Conservation (phyloP, 1,140 invertebrate genomes). For the Triops cancriformis region DNA sequence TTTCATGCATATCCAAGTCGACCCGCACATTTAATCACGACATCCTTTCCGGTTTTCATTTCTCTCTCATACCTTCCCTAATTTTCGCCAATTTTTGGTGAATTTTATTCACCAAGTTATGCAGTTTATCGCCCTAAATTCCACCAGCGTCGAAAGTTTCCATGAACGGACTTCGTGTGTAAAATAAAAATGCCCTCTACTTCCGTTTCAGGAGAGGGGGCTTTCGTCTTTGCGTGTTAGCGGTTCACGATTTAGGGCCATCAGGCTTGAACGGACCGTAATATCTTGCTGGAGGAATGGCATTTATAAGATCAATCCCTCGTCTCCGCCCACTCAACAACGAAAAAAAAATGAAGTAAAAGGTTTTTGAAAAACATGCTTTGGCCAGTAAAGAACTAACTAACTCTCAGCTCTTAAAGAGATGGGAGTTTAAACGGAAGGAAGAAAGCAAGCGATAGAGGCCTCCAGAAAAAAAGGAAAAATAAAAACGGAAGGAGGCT, state of each 20-base stretch:
- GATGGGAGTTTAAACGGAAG: not conserved
- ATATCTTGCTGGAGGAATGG: not conserved
- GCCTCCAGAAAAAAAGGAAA: not conserved
- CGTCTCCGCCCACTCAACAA: not conserved
- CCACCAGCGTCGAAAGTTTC: too few relatives aligned
- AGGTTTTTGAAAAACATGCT: too few relatives aligned
- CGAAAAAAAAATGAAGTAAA: not conserved
- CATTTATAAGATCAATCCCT: not conserved
- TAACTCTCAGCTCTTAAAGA: not conserved
- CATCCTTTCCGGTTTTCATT: not conserved
- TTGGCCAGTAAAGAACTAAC: not conserved
- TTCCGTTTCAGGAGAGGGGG: not conserved
- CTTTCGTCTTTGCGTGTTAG: not conserved
- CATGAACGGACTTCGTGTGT: too few relatives aligned
- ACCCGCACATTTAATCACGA: not conserved
- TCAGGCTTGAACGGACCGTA: not conserved
- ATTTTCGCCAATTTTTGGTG: too few relatives aligned
- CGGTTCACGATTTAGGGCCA: not conserved
- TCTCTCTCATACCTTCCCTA: not conserved
- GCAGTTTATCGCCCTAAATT: too few relatives aligned
- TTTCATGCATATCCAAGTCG: too few relatives aligned
- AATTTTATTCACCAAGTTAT: too few relatives aligned
- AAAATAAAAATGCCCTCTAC: too few relatives aligned
- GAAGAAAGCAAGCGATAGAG: not conserved
- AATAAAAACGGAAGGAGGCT: not conserved